These are phyloP conservation scores for Arothron firmamentum DNA, from an alignment of 2,113 vertebrate genomes.

Conservation along the genomic window DNA sequence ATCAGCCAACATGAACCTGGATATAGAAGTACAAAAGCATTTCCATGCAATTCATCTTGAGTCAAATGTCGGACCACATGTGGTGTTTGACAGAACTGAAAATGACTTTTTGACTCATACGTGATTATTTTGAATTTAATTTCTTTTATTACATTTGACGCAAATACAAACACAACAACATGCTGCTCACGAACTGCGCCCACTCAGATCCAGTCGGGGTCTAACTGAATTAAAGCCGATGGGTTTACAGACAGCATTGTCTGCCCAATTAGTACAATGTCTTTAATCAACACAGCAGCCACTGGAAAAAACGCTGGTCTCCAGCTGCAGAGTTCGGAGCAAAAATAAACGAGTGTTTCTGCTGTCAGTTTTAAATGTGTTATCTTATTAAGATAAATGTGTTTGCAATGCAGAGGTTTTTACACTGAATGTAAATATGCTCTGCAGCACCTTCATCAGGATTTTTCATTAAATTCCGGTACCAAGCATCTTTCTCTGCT, in stretches of 20 bases:
- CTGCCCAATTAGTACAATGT: constrained; percentile 59
- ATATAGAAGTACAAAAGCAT: too few relatives aligned
- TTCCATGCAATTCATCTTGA: too few relatives aligned
- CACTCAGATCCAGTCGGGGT: constrained; percentile 21
- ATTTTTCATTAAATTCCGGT: background rate
- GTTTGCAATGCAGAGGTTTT: background rate
- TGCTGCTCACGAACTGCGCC: constrained; percentile 4
- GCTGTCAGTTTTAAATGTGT: background rate
- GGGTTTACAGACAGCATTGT: constrained; percentile 56
- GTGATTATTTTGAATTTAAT: background rate
- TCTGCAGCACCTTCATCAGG: background rate
- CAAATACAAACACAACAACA: background rate
- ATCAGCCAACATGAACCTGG: background rate
- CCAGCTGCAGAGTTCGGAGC: constrained; percentile 12
- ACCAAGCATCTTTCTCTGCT: constrained; percentile 12
- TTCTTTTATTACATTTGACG: background rate
- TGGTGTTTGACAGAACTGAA: too few relatives aligned
- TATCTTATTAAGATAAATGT: constrained; percentile 9
- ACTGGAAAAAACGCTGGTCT: constrained; percentile 23
- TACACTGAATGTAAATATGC: background rate
- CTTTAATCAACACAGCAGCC: constrained; percentile 38
- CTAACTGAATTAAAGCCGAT: constrained; percentile 69
- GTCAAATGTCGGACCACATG: too few relatives aligned
- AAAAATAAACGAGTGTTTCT: constrained; percentile 39
- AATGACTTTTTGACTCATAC: background rate